A percentile compares a stretch with the other conserved stretches of the same genome.
These are phyloP conservation scores for Palaemon carinicauda DNA, from an alignment of 1,140 invertebrate species.

Conservation along the genomic window DNA sequence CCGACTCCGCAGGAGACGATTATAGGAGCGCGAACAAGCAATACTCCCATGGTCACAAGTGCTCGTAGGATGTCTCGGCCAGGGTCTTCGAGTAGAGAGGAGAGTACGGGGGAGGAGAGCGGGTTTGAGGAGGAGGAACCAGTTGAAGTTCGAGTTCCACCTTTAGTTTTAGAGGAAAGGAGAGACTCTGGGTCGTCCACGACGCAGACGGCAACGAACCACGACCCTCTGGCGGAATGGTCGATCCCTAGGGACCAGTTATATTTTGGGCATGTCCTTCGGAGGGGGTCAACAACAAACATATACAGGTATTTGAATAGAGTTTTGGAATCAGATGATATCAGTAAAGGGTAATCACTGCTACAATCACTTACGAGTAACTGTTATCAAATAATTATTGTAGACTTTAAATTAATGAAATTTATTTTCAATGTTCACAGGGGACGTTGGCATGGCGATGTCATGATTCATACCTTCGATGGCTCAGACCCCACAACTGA, in stretches of 20 bases:
- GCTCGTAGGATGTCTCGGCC: conserved; percentile 53
- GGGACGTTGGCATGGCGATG: conserved; percentile 68
- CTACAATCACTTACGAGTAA: too few relatives aligned
- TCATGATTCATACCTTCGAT: conserved; percentile 64
- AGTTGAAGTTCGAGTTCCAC: conserved; percentile 54
- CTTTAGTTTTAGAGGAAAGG: conserved; percentile 53
- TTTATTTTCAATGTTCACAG: conserved; percentile 55
- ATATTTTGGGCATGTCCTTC: conserved; percentile 62
- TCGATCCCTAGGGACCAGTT: conserved; percentile 65
- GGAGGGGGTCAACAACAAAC: conserved; percentile 63
- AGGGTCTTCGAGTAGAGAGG: conserved; percentile 56
- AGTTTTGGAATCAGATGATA: too few relatives aligned
- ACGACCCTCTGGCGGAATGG: conserved; percentile 62
- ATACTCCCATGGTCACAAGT: conserved; percentile 25
- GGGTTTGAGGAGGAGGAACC: conserved; percentile 59
- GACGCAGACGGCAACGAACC: conserved; percentile 7
- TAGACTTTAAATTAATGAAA: too few relatives aligned
- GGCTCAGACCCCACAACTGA: conserved; percentile 61
- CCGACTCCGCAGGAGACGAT: conserved; percentile 6
- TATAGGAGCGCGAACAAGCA: conserved; percentile 6
- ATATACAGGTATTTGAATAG: conserved; percentile 63
- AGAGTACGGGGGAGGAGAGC: conserved; percentile 59
- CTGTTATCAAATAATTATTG: too few relatives aligned
- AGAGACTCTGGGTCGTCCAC: conserved; percentile 51
- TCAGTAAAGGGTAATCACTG: too few relatives aligned